Conservation (phyloP, 37 sponge, comb jelly and placozoan species). For the Hormiphora californensis region DNA sequence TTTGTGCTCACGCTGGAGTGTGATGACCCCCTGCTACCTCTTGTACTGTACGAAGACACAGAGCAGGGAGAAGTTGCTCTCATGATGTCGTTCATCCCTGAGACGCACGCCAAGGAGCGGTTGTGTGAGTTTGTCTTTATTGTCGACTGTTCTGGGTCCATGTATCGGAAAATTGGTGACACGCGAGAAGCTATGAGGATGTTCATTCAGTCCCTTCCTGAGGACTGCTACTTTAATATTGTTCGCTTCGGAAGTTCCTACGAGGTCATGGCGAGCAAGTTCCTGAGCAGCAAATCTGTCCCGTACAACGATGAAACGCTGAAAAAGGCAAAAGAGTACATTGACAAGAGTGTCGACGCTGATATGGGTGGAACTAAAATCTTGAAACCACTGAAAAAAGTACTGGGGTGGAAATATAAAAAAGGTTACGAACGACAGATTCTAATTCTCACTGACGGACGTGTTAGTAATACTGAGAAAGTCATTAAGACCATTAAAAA, state of each 20-base stretch:
- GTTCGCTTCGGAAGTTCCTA: slow-evolving; percentile 71
- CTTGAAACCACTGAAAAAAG: slow-evolving; percentile 63
- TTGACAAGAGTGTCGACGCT: slow-evolving; percentile 66
- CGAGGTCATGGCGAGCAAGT: too few species aligned
- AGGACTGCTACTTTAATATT: slow-evolving; percentile 69
- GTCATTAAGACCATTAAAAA: background rate
- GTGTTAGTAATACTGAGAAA: background rate
- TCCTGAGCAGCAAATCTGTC: slow-evolving; percentile 53
- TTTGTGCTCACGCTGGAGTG: slow-evolving; percentile 12
- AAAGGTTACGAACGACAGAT: slow-evolving; percentile 60
- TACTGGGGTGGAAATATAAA: slow-evolving; percentile 54
- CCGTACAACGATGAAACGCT: slow-evolving; percentile 58
- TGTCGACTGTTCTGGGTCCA: slow-evolving; percentile 81
- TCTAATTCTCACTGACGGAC: slow-evolving; percentile 74
- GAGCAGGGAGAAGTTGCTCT: background rate
- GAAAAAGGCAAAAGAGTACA: slow-evolving; percentile 61
- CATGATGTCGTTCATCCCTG: background rate
- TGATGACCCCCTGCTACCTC: background rate
- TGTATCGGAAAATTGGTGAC: slow-evolving; percentile 68
- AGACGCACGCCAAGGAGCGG: background rate
- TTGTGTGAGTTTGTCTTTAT: slow-evolving; percentile 72
- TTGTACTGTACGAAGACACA: background rate
- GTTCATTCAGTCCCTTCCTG: slow-evolving; percentile 66
- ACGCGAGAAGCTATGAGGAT: slow-evolving; percentile 61
- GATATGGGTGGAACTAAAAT: slow-evolving; percentile 79